Evolutionary conservation across 1,140 invertebrate genomes (phyloP).

Genomic region (Nomia melanderi): DNA sequence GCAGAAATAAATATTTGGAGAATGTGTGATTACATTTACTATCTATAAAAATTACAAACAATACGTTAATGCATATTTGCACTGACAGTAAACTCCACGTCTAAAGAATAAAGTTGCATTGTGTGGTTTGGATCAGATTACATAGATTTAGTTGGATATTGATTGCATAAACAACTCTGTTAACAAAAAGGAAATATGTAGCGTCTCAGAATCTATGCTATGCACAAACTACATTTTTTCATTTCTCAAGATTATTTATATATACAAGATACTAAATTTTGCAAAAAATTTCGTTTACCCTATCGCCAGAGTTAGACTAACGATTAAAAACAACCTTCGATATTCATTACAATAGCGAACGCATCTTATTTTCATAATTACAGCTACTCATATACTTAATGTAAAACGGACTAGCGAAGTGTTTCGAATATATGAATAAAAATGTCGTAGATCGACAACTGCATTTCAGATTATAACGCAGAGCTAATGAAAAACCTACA

Average conservation of each 20-base stretch:
- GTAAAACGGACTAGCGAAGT: conserved; percentile 11
- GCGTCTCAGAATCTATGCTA: not conserved
- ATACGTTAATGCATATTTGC: not conserved
- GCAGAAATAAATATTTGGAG: conserved; percentile 20
- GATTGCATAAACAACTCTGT: not conserved
- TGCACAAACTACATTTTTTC: not conserved
- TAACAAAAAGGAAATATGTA: not conserved
- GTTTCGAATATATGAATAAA: not conserved
- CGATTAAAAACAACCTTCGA: not conserved
- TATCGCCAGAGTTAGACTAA: not conserved
- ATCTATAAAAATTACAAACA: conserved; percentile 9
- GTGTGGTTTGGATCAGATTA: conserved; percentile 7
- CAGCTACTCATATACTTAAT: not conserved
- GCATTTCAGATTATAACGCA: not conserved
- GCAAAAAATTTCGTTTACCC: conserved; percentile 21
- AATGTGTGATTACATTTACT: conserved; percentile 21
- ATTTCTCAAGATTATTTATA: not conserved
- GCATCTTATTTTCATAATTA: not conserved
- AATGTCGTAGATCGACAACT: not conserved
- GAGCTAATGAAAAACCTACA: not conserved
- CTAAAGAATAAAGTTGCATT: conserved; percentile 2
- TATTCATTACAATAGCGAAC: conserved; percentile 2
- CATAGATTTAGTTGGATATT: not conserved
- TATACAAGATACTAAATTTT: conserved; percentile 20
- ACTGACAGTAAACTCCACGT: not conserved